Base-by-base conservation (phyloP, 2,797 vertebrate genomes). In the Protosalanx chinensis region DNA sequence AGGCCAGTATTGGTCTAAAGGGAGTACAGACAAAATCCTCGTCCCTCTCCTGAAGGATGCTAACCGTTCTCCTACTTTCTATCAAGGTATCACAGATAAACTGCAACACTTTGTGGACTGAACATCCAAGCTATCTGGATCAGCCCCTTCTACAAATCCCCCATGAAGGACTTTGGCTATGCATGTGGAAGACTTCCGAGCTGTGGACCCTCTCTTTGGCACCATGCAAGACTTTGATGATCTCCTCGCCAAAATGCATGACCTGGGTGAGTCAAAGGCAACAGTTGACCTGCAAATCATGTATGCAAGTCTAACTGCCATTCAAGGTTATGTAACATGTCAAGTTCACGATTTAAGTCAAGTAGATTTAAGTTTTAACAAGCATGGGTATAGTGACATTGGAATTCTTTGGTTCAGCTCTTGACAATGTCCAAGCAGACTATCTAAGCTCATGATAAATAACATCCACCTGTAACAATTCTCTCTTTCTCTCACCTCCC, bases 211-310 rank as follows among this genome's bases (percentile, higher is more conserved):
- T 0, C 85, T 96, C 66, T 98, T 97, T 85, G 98, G 98, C 75
- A 96, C 94, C 41, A 98, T 99, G 96, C 67, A 71, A 0, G 96
- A 99, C 86, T 98, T 99, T 82, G 96, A 98, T 6, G 85, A 93
- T 13, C 92, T 99, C 64, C 65, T 99, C 64, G 82, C 93, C 66
- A 91, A 91, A 75, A 93, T 97, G 85, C 98, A 99, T 60, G 90
- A 93, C 64, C 94, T 85, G 92, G 96, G 97, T 97, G 76, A 78
- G 79, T 8, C 37, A 23, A 29, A 18, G 29, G 56, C 7, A 6
- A 23, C n/a, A 57, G 29, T 15, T 20, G 23, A 35, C 4, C 18
- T 5, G 30, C 23, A 27, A 37, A 37, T 37, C 35, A 37, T 8
- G 1, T 35, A 1, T 35, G 35, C 6, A 35, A 6, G 35, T 35